phyloP scores from a whole-genome alignment of 2,888 invertebrate species.

The Drosophila infuscata region DNA sequence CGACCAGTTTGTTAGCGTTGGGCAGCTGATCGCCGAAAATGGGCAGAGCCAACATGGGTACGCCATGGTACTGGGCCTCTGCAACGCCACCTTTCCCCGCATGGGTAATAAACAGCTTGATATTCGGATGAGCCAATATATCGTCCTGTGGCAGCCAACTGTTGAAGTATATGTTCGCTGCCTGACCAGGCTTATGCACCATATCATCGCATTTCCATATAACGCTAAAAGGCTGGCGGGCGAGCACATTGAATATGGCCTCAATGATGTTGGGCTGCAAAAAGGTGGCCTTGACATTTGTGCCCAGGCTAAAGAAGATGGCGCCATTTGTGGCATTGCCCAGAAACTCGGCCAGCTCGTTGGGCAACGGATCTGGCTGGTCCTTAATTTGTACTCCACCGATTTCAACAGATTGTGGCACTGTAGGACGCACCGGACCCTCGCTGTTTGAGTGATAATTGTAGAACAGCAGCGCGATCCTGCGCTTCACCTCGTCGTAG shows the following conservation, averaged over 20 bases:
- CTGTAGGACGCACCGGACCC: conserved; percentile 76
- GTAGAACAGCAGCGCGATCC: conserved; percentile 75
- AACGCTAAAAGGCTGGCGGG: conserved; percentile 86
- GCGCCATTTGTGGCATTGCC: conserved; percentile 80
- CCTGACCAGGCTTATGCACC: conserved; percentile 85
- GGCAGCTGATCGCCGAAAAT: conserved; percentile 70
- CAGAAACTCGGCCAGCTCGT: conserved; percentile 69
- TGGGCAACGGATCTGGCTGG: conserved; percentile 77
- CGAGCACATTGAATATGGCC: conserved; percentile 87
- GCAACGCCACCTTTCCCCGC: conserved; percentile 88
- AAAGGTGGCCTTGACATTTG: conserved; percentile 77
- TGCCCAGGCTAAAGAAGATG: conserved; percentile 85
- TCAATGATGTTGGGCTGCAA: conserved; percentile 86
- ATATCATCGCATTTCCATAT: conserved; percentile 89
- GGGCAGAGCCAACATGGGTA: conserved; percentile 85
- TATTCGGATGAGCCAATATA: conserved; percentile 87
- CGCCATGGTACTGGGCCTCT: conserved; percentile 87
- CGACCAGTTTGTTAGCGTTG: conserved; percentile 59
- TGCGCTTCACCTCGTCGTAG: conserved; percentile 64
- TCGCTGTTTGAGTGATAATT: conserved; percentile 79
- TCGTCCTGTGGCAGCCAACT: conserved; percentile 90
- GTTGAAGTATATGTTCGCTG: conserved; percentile 86
- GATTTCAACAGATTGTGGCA: conserved; percentile 80
- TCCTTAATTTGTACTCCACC: conserved; percentile 83
- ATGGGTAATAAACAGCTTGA: conserved; percentile 88